These are phyloP conservation scores for Camponotus floridanus DNA, from an alignment of 1,140 invertebrate species.

Conservation along the genomic window DNA sequence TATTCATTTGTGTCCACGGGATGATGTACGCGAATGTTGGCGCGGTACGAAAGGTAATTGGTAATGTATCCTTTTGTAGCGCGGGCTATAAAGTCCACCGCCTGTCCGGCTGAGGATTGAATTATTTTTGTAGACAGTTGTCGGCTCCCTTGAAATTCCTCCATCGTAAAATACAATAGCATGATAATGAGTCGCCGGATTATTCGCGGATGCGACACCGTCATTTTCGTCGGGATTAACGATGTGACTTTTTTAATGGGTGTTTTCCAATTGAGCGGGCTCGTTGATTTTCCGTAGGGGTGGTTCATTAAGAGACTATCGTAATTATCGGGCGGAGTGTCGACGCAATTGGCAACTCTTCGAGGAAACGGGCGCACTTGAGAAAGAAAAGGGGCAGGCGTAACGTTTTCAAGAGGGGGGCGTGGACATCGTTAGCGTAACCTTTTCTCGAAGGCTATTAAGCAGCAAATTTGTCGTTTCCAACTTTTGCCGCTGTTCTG, in stretches of 20 bases:
- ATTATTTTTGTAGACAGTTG: conserved; percentile 39
- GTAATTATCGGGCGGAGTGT: conserved; percentile 67
- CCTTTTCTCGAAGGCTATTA: conserved; percentile 45
- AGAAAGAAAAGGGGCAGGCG: conserved; percentile 49
- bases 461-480: conserved; percentile 38
- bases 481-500: not conserved
- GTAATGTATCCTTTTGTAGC: conserved; percentile 55
- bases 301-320: conserved; percentile 59
- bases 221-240: not conserved
- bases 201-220: not conserved
- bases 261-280: conserved; percentile 43
- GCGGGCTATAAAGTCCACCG: conserved; percentile 7
- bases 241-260: conserved; percentile 12
- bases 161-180: not conserved
- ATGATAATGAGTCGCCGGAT: not conserved
- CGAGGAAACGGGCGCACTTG: conserved; percentile 6
- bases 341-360: conserved; percentile 53
- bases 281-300: not conserved
- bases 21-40: conserved; percentile 58
- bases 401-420: conserved; percentile 57
- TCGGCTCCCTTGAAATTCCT: not conserved
- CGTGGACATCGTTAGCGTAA: conserved; percentile 57
- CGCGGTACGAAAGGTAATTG: conserved; percentile 57
- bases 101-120: conserved; percentile 31
- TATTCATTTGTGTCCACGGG: conserved; percentile 56